A percentile compares a stretch with the other conserved stretches of the same genome.
These are phyloP conservation scores for Strigops habroptila DNA, from an alignment of 2,113 vertebrate genomes.

Conservation along the genomic window DNA sequence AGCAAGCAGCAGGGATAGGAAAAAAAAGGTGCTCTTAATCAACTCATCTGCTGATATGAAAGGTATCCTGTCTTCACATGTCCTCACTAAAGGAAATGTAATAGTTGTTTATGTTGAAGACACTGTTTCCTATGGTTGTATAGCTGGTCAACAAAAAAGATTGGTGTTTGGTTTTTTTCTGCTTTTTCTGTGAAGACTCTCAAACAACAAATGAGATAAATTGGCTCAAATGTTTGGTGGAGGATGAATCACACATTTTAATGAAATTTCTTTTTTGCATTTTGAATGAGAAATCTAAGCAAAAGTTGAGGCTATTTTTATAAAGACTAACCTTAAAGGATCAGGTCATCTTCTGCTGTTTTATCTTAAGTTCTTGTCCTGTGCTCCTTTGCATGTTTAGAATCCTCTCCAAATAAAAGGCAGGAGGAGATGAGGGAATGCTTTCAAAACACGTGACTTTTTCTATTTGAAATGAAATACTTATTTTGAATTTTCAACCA, in stretches of 20 bases:
- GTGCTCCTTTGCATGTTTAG: neutral
- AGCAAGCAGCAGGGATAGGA: neutral
- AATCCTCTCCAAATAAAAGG: neutral
- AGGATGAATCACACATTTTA: neutral
- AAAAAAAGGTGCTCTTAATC: neutral
- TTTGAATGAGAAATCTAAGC: neutral
- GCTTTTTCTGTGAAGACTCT: neutral
- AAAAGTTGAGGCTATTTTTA: neutral
- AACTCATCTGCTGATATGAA: neutral
- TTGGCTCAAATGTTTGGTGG: neutral
- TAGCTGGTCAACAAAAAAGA: neutral
- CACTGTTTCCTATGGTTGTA: neutral
- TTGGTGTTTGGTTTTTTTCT: fast-evolving
- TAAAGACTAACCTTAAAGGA: neutral
- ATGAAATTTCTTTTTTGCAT: neutral
- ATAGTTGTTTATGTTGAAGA: neutral
- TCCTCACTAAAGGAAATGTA: neutral
- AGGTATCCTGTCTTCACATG: neutral
- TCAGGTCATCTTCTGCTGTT: neutral
- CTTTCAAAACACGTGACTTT: neutral
- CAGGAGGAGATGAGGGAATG: neutral
- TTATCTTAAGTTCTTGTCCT: neutral
- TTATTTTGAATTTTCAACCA: neutral
- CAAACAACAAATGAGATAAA: neutral
- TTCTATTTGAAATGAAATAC: neutral